Evolutionary conservation across 2,113 vertebrate genomes (phyloP), one percentile per base, ranked within the genome.

Genomic region (Pedetes capensis): DNA sequence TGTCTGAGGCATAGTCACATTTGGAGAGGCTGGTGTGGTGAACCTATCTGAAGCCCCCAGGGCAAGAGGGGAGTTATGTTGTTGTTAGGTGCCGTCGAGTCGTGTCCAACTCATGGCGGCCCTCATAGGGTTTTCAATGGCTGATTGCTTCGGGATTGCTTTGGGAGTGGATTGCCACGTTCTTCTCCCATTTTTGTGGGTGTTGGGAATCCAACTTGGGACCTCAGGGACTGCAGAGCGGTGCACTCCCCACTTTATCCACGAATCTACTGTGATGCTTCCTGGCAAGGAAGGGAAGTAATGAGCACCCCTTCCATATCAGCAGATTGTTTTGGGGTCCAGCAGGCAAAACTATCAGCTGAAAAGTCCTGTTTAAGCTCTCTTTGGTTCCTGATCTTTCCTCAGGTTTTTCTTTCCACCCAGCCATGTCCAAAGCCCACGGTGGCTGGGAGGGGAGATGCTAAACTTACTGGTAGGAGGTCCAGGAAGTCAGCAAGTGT

Each of bases 301-400:
- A 57, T 0, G 18, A 66, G 29, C 11, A 10, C 5, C 59, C 11
- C 9, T 7, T 4, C 37, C 16, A 10, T 0, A 23, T 51, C 49
- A 57, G 61, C 53, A 51, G 29, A n/a, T 4, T 44, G 64, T 37
- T 44, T 29, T 44, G 34, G 42, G 78, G 66, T 74, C 32, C 39
- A 57, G 42, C 44, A 55, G 14, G 51, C 76, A 55, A 57, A 89
- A 89, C 9, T 14, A 72, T 51, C 57, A 84, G 23, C 59, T 69
- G 39, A 27, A 91, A 88, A 57, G 8, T 34, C 79, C 63, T 75
- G 32, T 59, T 91, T 27, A 64, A 82, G 61, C 20, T 51, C 34
- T 11, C 27, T 55, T 82, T 90, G 63, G 47, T 61, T 83, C 86
- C 49, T 55, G n/a, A 59, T 22, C 76, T 74, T 57, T 53, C 82